These are phyloP conservation scores for Drosophila pegasa DNA, from an alignment of 2,888 invertebrate genomes.

Conservation along the genomic window DNA sequence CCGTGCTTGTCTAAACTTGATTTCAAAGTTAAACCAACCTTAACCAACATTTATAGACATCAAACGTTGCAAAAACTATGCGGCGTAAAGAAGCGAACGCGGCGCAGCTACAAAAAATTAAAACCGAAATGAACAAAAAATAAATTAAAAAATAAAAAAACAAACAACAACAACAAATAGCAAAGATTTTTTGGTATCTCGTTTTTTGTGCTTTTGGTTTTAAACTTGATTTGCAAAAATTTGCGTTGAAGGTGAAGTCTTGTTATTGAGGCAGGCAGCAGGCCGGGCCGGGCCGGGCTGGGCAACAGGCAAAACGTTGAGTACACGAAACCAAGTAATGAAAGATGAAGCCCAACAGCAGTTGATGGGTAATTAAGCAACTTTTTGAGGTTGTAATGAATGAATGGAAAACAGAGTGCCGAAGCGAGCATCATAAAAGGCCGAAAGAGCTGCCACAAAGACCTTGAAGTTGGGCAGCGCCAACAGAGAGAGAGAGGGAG, in stretches of 20 bases:
- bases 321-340: conserved; percentile 22
- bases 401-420: conserved; percentile 13
- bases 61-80: conserved; percentile 57
- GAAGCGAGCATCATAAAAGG: neutral
- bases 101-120: conserved; percentile 15
- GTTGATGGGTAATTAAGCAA: conserved; percentile 55
- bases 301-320: conserved; percentile 5
- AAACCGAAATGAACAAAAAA: conserved; percentile 18
- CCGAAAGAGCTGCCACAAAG: conserved; percentile 15
- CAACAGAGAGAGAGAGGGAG: neutral
- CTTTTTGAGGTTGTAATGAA: conserved; percentile 22
- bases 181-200: conserved; percentile 23
- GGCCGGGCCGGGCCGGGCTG: conserved; percentile 43
- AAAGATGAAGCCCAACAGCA: conserved; percentile 35
- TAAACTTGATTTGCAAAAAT: conserved; percentile 72
- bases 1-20: conserved; percentile 62
- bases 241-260: conserved; percentile 59
- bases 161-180: conserved; percentile 19
- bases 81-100: conserved; percentile 50
- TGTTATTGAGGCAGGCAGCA: conserved; percentile 61
- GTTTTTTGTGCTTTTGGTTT: conserved; percentile 57
- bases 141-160: conserved; percentile 9
- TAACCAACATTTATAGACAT: conserved; percentile 76
- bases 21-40: conserved; percentile 78
- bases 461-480: conserved; percentile 24